Percentiles rank a stretch among this genome's conserved stretches.
phyloP scores from a whole-genome alignment of 2,888 invertebrate genomes.

The Parascotia fuliginaria region DNA sequence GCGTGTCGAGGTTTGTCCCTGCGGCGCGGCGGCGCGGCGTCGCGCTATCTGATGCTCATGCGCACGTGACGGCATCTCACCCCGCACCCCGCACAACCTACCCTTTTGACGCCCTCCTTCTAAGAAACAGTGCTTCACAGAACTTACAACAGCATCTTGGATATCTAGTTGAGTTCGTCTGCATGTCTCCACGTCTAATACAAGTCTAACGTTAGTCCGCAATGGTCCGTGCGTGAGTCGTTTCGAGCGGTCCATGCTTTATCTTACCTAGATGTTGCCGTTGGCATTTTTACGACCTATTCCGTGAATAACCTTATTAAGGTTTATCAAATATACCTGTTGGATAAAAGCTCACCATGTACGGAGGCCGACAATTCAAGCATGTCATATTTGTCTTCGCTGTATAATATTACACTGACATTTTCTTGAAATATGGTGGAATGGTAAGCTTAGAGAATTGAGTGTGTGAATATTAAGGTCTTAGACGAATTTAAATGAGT shows the following conservation, averaged over 20 bases:
- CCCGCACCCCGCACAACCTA: conserved; percentile 12
- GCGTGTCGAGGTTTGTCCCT: conserved; percentile 50
- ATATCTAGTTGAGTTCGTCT: conserved; percentile 21
- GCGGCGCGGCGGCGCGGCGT: conserved; percentile 53
- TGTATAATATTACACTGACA: neutral
- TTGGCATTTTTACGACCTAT: conserved; percentile 47
- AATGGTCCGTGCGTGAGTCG: conserved; percentile 60
- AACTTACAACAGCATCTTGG: conserved; percentile 42
- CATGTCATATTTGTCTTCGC: neutral
- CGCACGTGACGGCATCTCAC: conserved; percentile 76
- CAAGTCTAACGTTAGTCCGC: conserved; percentile 50
- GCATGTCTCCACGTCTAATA: conserved; percentile 54
- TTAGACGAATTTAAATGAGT: too few species aligned
- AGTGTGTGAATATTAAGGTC: too few species aligned
- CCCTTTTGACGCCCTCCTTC: conserved; percentile 41
- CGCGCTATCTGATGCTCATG: conserved; percentile 68
- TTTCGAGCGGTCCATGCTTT: conserved; percentile 53
- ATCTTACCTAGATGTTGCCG: conserved; percentile 47
- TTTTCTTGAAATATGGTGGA: neutral
- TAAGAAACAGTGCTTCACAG: conserved; percentile 45
- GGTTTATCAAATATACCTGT: conserved; percentile 42
- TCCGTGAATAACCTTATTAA: conserved; percentile 45
- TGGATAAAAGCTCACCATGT: conserved; percentile 30
- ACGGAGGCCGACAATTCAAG: conserved; percentile 23
- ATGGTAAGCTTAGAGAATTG: neutral